A percentile compares a stretch with the other conserved stretches of the same genome.
phyloP scores from a whole-genome alignment of 2,888 invertebrate species.

The Colletes collaris region DNA sequence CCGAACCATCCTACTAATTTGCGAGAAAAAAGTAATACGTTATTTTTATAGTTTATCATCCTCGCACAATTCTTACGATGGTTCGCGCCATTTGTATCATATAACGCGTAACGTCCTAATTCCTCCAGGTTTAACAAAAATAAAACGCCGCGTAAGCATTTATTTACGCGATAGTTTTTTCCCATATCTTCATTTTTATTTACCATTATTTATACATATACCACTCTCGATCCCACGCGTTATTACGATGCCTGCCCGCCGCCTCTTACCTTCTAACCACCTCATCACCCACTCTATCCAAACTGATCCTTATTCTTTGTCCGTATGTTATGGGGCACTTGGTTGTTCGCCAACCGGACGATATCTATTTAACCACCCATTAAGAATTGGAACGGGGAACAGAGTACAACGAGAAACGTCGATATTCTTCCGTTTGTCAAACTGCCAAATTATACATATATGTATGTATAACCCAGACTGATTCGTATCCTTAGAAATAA shows the following conservation, averaged over 20 bases:
- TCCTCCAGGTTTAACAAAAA: slow-evolving; percentile 9
- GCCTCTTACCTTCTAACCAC: too few species aligned
- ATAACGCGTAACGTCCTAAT: neutral
- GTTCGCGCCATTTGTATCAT: slow-evolving; percentile 58
- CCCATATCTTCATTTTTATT: neutral
- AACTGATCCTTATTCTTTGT: too few species aligned
- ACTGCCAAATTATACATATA: slow-evolving; percentile 19
- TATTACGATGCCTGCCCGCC: too few species aligned
- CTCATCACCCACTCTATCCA: too few species aligned
- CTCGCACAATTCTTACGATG: slow-evolving; percentile 72
- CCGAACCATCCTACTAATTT: slow-evolving; percentile 71
- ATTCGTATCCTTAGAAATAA: slow-evolving; percentile 15
- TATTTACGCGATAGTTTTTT: neutral
- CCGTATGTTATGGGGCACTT: neutral
- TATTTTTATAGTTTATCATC: slow-evolving; percentile 81
- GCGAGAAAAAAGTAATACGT: slow-evolving; percentile 74
- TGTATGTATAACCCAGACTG: neutral
- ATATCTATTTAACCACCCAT: neutral
- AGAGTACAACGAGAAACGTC: neutral
- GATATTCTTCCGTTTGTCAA: slow-evolving; percentile 33
- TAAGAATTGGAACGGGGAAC: neutral
- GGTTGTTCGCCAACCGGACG: neutral
- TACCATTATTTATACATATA: too few species aligned
- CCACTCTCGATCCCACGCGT: neutral
- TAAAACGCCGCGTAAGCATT: slow-evolving; percentile 16